phyloP scores from a whole-genome alignment of 2,113 vertebrate species.

The Jacana jacana region DNA sequence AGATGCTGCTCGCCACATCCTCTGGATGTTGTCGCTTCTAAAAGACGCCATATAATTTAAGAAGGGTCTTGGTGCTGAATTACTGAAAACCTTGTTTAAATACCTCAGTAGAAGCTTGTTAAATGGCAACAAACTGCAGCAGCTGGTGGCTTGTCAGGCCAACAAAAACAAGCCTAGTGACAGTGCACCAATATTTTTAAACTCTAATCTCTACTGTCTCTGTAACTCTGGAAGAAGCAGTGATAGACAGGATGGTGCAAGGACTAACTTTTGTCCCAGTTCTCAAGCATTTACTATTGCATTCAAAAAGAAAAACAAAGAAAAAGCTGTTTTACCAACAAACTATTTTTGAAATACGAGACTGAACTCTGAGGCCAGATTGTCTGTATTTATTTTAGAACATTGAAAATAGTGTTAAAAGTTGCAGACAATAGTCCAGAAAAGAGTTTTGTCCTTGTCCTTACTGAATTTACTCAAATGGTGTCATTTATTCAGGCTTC shows the following conservation, averaged over 20 bases:
- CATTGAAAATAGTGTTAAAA: background rate
- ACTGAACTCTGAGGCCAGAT: background rate
- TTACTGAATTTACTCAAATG: background rate
- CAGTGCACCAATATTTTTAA: background rate
- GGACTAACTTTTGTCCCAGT: constrained; percentile 6
- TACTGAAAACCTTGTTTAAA: background rate
- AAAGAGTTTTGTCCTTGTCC: background rate
- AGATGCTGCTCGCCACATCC: background rate
- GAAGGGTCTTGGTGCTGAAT: background rate
- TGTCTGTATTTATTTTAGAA: background rate
- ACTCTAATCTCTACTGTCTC: background rate
- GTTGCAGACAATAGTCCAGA: background rate
- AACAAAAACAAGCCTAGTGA: constrained; percentile 8
- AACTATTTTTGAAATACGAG: constrained; percentile 1
- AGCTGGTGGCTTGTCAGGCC: constrained; percentile 5
- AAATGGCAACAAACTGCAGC: background rate
- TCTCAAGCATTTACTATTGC: background rate
- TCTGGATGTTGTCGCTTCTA: background rate
- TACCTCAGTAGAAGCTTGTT: background rate
- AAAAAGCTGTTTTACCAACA: background rate
- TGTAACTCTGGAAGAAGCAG: background rate
- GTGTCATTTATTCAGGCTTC: background rate
- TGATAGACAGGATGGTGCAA: background rate
- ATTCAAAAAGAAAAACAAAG: background rate
- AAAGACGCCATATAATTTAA: background rate